phyloP scores from a whole-genome alignment of 2,888 invertebrate species.

The Acronicta aceris region DNA sequence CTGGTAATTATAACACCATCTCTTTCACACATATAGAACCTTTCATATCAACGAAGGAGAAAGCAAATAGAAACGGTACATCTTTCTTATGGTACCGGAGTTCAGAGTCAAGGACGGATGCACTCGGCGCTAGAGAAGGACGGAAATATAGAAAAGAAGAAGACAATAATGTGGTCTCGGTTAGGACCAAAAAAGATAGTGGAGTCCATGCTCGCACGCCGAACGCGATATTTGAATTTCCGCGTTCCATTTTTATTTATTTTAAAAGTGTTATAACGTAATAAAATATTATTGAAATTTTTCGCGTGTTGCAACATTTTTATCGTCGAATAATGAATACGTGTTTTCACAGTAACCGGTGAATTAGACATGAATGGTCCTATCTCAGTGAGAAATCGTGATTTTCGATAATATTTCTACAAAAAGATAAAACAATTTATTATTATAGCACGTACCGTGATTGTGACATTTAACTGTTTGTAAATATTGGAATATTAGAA shows the following conservation, averaged over 20 bases:
- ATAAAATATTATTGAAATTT: constrained; percentile 50
- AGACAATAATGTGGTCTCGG: constrained; percentile 60
- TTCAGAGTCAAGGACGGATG: constrained; percentile 85
- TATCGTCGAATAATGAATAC: constrained; percentile 61
- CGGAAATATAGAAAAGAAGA: constrained; percentile 59
- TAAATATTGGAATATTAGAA: constrained; percentile 39
- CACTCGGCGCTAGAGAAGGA: constrained; percentile 70
- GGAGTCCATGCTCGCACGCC: constrained; percentile 73
- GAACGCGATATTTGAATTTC: constrained; percentile 62
- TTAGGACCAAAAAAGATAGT: constrained; percentile 73
- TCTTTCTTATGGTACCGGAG: constrained; percentile 72
- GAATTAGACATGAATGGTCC: constrained; percentile 43
- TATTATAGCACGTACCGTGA: constrained; percentile 31
- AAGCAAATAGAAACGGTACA: constrained; percentile 78
- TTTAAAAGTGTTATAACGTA: constrained; percentile 53
- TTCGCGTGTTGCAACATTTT: constrained; percentile 70
- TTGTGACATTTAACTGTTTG: constrained; percentile 33
- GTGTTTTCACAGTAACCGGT: constrained; percentile 70
- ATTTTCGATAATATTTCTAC: constrained; percentile 22
- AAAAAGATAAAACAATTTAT: constrained; percentile 17
- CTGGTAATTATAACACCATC: constrained; percentile 70
- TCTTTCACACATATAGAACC: constrained; percentile 59
- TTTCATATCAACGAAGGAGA: constrained; percentile 61
- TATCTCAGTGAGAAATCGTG: constrained; percentile 40
- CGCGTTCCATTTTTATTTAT: constrained; percentile 46